Evolutionary conservation across 2,113 vertebrate genomes (phyloP), one percentile per base, ranked within the genome.

Genomic region (Conger conger): DNA sequence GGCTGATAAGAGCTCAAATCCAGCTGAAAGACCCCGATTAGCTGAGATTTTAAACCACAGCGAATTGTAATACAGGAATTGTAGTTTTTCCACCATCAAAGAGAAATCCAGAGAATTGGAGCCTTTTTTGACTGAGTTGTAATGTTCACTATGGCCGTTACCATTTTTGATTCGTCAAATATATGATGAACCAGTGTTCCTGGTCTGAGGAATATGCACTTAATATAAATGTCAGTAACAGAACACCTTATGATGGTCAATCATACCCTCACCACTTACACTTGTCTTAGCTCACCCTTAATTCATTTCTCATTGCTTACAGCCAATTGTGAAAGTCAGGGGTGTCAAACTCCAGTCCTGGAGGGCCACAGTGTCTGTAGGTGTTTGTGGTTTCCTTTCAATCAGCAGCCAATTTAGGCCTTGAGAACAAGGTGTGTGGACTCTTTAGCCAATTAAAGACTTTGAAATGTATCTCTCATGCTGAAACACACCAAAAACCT

Each of bases 241-340:
- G 4, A 35, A 30, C 16, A 33, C 38, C 42, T 35, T 76, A 27
- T 1, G n/a, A 83, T 77, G 30, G 68, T 76, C 40, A 45, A 53
- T 53, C 8, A 17, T 45, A 53, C 35, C 37, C 82, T 76, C n/a
- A 20, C 42, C 30, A 45, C 15, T 15, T 36, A 35, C 82, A 33
- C 86, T 27, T 87, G 30, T 60, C 36, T 91, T 93, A 94, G 91
- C 92, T 90, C 83, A 88, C 85, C 85, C 82, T 86, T 91, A 90
- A 91, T 89, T 91, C 90, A 92, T 88, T 89, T 88, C 50, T 80
- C 82, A 92, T 91, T 89, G 91, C 90, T 93, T 90, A 90, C 87
- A 90, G 91, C 88, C 86, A 86, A 82, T 87, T 13, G n/a, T n/a
- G n/a, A n/a, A n/a, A n/a, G n/a, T n/a, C n/a, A n/a, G n/a, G n/a